Evolutionary conservation across 2,888 invertebrate species (phyloP), one percentile per base, ranked within the genome.

Genomic region (Netelia fuscicornis): DNA sequence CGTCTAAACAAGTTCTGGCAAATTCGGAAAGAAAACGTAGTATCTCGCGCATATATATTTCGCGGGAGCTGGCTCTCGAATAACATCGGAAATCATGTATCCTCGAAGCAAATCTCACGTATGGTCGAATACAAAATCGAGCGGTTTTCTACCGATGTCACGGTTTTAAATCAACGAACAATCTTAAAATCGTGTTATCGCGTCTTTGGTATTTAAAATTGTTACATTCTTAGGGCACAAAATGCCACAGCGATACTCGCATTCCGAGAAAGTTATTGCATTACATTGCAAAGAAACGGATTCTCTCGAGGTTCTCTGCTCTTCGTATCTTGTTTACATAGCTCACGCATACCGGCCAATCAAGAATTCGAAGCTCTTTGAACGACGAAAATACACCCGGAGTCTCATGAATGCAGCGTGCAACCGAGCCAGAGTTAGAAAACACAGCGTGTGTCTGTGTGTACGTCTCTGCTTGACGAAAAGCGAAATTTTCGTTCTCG

Each of bases 291-390:
- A n/a, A 64, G 6, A 37, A 42, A 11, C 37, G 64, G 17, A 64
- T 64, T 37, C 37, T 17, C 17, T 64, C 64, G 30, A 37, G 64
- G 13, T 37, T 64, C 25, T n/a, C n/a, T 13, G 13, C 2, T 11
- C 48, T 48, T 48, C 72, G 56, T 56, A 48, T 48, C 68, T 72
- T 80, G 79, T 80, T 80, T 80, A 80, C 71, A 72, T 70, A 30
- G 56, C 44, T 42, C 70, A 37, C 42, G 71, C 64, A 71, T 71
- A 30, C 54, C 62, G 62, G 30, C 52, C 54, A 23, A 64, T 79
- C 70, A 56, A 65, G 80, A 80, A 80, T 80, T 72, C 72, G 17
- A 54, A 58, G 62, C 52, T 79, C 42, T 44, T 25, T 20, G 23
- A 13, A 58, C 37, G 64, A 77, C 77, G 52, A 77, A 76, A 82